Conservation (phyloP, 2,888 invertebrate genomes). For the Eudasyphora cyanicolor region DNA sequence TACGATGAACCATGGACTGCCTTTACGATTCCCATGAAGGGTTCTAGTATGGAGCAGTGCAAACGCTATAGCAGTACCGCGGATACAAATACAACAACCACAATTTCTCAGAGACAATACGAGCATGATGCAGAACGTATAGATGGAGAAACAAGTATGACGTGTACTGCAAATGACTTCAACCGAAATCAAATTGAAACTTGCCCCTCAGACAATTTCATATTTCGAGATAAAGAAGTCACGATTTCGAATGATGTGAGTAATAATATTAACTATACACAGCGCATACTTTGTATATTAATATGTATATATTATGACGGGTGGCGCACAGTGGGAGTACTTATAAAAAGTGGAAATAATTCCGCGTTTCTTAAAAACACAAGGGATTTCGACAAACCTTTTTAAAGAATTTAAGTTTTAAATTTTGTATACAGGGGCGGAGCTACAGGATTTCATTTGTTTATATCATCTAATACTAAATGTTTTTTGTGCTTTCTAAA, state of each 20-base stretch:
- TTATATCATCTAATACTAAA: too few species aligned
- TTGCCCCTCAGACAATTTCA: slow-evolving; percentile 81
- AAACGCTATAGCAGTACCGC: slow-evolving; percentile 75
- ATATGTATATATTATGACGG: too few species aligned
- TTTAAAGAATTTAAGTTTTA: too few species aligned
- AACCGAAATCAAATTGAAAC: slow-evolving; percentile 74
- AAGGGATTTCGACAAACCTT: too few species aligned
- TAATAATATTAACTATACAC: not conserved
- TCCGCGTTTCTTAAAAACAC: too few species aligned
- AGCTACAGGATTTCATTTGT: too few species aligned
- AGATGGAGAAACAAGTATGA: too few species aligned
- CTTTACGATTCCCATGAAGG: slow-evolving; percentile 78
- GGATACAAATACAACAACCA: slow-evolving; percentile 49
- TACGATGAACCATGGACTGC: slow-evolving; percentile 81
- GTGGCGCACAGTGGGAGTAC: too few species aligned
- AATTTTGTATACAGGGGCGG: too few species aligned
- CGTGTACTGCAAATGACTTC: slow-evolving; percentile 80
- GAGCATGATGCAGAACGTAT: slow-evolving; percentile 7
- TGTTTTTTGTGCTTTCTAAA: too few species aligned
- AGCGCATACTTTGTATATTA: too few species aligned
- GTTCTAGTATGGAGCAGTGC: slow-evolving; percentile 80
- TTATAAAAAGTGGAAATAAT: too few species aligned
- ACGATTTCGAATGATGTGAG: slow-evolving; percentile 86
- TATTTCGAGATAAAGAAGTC: slow-evolving; percentile 82
- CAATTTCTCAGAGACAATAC: not conserved